These are phyloP conservation scores for Sebastes goodei DNA, from an alignment of 2,797 vertebrate species.

Conservation along the genomic window DNA sequence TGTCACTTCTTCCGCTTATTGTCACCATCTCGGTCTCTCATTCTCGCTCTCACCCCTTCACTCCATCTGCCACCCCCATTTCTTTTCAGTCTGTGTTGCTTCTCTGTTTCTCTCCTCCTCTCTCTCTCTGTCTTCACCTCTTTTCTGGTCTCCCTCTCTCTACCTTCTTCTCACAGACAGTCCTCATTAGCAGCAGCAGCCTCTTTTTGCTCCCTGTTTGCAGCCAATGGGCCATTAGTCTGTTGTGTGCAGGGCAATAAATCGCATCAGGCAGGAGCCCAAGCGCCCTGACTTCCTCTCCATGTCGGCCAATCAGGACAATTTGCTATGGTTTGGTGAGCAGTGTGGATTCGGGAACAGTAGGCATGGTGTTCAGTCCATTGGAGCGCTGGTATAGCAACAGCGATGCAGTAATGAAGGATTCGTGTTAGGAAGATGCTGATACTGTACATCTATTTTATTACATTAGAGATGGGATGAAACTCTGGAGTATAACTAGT, in stretches of 20 bases:
- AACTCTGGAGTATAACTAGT: neutral
- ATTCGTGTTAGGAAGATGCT: neutral
- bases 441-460: neutral
- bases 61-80: slow-evolving; percentile 43
- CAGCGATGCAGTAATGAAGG: slow-evolving; percentile 4
- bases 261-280: slow-evolving; percentile 72
- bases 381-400: neutral
- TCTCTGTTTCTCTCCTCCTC: slow-evolving; percentile 3
- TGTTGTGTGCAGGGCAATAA: slow-evolving; percentile 73
- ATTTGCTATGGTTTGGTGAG: slow-evolving; percentile 71
- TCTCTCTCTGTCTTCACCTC: slow-evolving; percentile 10
- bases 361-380: slow-evolving; percentile 29
- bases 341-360: slow-evolving; percentile 46
- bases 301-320: slow-evolving; percentile 71
- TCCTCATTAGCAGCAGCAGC: slow-evolving; percentile 68
- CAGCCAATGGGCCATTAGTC: slow-evolving; percentile 74
- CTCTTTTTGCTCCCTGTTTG: slow-evolving; percentile 68
- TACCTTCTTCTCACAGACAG: slow-evolving; percentile 50
- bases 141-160: slow-evolving; percentile 23
- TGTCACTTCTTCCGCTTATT: slow-evolving; percentile 25
- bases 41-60: slow-evolving; percentile 26
- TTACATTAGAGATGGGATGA: neutral
- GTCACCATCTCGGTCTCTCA: slow-evolving; percentile 35
- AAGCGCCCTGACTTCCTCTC: slow-evolving; percentile 58
- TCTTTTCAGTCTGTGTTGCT: slow-evolving; percentile 16